These are phyloP conservation scores for Otocyon megalotis DNA, from an alignment of 2,113 vertebrate species.

Conservation along the genomic window DNA sequence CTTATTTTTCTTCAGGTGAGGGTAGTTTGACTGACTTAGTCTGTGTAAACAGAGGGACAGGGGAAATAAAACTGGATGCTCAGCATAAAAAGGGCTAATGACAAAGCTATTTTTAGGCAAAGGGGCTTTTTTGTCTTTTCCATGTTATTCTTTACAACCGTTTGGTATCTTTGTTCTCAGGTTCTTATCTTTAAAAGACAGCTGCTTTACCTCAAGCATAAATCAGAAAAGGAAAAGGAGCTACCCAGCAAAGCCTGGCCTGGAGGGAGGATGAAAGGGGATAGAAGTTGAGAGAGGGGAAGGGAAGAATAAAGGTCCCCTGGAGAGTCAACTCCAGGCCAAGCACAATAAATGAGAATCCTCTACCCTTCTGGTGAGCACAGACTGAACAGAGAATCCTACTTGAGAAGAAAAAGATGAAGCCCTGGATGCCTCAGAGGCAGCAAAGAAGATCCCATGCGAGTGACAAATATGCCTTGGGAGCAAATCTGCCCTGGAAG, in stretches of 20 bases:
- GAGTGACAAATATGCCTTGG: background rate
- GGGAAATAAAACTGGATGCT: constrained; percentile 45
- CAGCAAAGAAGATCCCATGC: background rate
- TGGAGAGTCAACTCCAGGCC: background rate
- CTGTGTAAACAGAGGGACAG: background rate
- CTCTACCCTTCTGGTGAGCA: background rate
- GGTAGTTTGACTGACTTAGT: background rate
- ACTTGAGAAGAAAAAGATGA: background rate
- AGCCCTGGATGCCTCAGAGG: accelerated
- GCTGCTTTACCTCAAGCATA: constrained; percentile 72
- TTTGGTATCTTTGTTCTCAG: background rate
- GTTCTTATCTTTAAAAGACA: constrained; percentile 81
- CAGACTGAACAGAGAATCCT: background rate
- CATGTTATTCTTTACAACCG: background rate
- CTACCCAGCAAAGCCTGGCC: background rate
- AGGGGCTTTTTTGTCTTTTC: background rate
- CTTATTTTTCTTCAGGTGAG: constrained; percentile 34
- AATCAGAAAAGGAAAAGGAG: constrained; percentile 77
- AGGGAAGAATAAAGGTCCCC: background rate
- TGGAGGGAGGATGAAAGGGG: background rate
- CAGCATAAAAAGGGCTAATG: constrained; percentile 32
- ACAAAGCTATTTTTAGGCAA: constrained; percentile 36
- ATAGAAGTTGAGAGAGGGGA: background rate
- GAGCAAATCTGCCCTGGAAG: background rate
- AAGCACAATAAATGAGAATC: background rate